Percentiles rank a stretch among this genome's conserved stretches.
Evolutionary conservation across 1,140 invertebrate species (phyloP).

Genomic region (Apis cerana): DNA sequence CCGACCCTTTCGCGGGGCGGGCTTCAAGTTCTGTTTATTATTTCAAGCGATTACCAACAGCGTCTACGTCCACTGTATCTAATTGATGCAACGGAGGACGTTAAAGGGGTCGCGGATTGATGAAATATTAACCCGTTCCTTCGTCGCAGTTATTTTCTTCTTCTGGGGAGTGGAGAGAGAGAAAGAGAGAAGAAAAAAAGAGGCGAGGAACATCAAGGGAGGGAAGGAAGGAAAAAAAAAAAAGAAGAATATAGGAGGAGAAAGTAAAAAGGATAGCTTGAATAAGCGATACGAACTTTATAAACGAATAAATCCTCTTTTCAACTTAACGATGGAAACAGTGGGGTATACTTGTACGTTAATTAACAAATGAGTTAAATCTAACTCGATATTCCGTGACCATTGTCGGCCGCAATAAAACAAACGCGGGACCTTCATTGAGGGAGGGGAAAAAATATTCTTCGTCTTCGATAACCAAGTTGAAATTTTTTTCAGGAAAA

Average conservation of each 20-base stretch:
- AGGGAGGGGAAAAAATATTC: neutral
- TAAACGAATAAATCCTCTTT: neutral
- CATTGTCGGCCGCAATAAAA: neutral
- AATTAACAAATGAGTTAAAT: conserved; percentile 7
- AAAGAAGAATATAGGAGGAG: neutral
- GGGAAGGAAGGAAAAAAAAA: neutral
- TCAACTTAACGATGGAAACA: neutral
- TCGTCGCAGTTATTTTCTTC: conserved; percentile 6
- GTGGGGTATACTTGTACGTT: neutral
- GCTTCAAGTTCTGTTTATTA: conserved; percentile 32
- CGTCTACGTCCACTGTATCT: conserved; percentile 3
- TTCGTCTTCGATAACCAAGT: neutral
- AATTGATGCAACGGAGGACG: conserved; percentile 31
- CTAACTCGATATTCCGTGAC: neutral
- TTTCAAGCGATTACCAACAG: conserved; percentile 33
- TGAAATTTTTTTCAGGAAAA: too few species aligned
- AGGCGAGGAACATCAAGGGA: conserved; percentile 8
- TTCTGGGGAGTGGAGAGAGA: neutral
- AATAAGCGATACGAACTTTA: neutral
- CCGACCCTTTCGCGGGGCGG: neutral
- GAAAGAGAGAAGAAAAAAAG: neutral
- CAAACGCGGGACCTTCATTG: neutral
- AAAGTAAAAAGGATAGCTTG: conserved; percentile 2
- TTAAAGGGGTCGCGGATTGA: conserved; percentile 35
- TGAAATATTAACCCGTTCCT: conserved; percentile 48